phyloP scores from a whole-genome alignment of 2,113 vertebrate species.

The Pterocles burchelli region DNA sequence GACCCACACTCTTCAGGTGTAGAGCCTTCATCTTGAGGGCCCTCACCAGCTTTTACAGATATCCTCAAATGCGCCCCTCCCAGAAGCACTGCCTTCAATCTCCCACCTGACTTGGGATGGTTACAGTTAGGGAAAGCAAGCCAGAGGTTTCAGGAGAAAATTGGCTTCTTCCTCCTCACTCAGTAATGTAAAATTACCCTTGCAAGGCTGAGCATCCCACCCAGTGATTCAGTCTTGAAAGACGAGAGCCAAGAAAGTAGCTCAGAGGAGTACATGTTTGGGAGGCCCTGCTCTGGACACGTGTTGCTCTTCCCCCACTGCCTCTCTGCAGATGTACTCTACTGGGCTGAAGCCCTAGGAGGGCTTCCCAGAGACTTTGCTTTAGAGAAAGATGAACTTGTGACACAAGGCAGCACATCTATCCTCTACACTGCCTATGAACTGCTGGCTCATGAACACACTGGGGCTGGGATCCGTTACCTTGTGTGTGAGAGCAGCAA shows the following conservation, averaged over 20 bases:
- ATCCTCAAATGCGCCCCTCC: background rate
- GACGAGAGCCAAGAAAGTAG: background rate
- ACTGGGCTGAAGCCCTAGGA: background rate
- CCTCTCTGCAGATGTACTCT: background rate
- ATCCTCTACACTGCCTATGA: background rate
- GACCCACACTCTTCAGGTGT: background rate
- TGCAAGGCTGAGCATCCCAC: background rate
- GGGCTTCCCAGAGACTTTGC: background rate
- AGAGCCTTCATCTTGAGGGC: background rate
- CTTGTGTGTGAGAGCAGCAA: constrained; percentile 79
- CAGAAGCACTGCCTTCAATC: background rate
- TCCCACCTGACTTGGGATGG: background rate
- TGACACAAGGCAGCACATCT: background rate
- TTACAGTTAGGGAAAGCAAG: background rate
- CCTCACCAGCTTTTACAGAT: background rate
- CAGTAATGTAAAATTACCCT: background rate
- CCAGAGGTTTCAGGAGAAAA: background rate
- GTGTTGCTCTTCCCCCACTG: background rate
- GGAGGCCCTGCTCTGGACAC: background rate
- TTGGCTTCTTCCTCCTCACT: background rate
- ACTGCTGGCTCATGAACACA: background rate
- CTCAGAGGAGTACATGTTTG: background rate
- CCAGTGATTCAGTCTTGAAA: background rate
- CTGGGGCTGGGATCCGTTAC: constrained; percentile 41
- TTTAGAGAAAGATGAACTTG: background rate